Evolutionary conservation across 2,888 invertebrate species (phyloP), one percentile per base, ranked within the genome.

Genomic region (Campoplex nolae): DNA sequence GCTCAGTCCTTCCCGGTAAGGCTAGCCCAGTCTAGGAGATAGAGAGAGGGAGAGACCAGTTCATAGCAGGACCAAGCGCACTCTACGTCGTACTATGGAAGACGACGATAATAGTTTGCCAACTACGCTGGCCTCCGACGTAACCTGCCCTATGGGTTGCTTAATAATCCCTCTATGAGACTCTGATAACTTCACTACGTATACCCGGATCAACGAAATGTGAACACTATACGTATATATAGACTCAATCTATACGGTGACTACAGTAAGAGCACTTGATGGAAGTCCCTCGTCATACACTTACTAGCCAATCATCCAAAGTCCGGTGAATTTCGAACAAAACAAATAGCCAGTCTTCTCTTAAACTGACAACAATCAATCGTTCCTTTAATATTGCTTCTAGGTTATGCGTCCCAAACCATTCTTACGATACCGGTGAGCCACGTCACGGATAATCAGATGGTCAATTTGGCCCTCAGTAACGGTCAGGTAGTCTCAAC

Each of bases 401-500:
- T 28, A 98, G 98, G 98, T 91, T 97, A 99, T 94, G 98, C 98
- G 80, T 98, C 98, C 77, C 99, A 99, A 95, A 99, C 99, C 92
- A 98, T 99, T 93, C 96, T 99, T 91, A 98, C 99, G 90, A 99
- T 99, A 94, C 99, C 99, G 81, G 98, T 99, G 86, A 98, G 97
- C 95, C 97, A 98, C 95, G 97, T 98, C 89, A 97, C 97, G 95
- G 95, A 95, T 90, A 96, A 96, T 92, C 96, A 96, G 93, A 97
- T 97, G 96, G 97, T 97, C 45, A 97, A 98, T 94, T 95, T 98
- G 92, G 97, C 97, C 7, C 95, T 98, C 88, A 97, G 97, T 94
- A 98, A 97, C 94, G 98, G 98, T 48, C 98, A 98, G 95, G 97
- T 98, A 67, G 97, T 98, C 35, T 97, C 97, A 51, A 98, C 98